Conservation (phyloP, 2,888 invertebrate species). For the Oxytorus armatus region DNA sequence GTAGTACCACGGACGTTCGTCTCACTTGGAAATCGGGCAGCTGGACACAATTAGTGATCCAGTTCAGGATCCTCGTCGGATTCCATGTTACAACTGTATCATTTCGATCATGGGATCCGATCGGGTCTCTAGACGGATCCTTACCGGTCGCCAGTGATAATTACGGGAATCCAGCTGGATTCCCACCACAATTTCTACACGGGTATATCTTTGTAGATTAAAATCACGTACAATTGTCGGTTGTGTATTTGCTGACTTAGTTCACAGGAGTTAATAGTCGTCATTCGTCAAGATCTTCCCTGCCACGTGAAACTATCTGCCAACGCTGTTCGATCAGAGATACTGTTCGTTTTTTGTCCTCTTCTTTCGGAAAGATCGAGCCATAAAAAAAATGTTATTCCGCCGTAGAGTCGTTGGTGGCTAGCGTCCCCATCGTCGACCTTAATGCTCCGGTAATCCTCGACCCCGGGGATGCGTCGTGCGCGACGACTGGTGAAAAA, state of each 20-base stretch:
- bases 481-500: neutral
- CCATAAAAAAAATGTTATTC: neutral
- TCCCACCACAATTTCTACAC: no score
- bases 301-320: neutral
- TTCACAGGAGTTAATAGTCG: neutral
- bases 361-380: neutral
- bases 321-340: constrained; percentile 11
- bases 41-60: no score
- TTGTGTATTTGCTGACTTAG: neutral
- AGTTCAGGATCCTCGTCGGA: no score
- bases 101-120: no score
- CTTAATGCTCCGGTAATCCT: constrained; percentile 38
- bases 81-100: no score
- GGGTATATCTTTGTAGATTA: neutral
- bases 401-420: constrained; percentile 13
- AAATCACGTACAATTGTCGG: neutral
- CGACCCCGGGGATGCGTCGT: constrained; percentile 2
- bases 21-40: no score
- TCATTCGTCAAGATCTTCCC: neutral
- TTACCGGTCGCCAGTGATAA: no score
- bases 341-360: constrained; percentile 3
- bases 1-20: no score
- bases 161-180: no score
- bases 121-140: no score
- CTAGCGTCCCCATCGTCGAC: constrained; percentile 54